Percentiles rank a stretch among this genome's conserved stretches.
Evolutionary conservation across 2,888 invertebrate genomes (phyloP).

Genomic region (Chydorus sphaericus): DNA sequence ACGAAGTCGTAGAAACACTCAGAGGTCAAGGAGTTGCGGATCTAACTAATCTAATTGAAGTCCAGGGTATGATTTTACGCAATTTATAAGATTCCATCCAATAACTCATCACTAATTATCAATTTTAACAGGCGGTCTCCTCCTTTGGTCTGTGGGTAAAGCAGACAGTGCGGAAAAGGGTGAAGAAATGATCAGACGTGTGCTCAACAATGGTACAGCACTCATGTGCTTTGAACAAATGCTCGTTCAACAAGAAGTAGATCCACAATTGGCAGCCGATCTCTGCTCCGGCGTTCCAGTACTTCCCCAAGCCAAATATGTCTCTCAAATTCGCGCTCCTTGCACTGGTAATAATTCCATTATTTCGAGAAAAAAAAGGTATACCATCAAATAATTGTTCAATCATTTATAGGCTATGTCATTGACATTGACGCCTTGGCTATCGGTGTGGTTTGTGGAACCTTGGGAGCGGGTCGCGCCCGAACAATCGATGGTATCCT

Average conservation of each 20-base stretch:
- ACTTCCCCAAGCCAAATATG: slow-evolving; percentile 21
- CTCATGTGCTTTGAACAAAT: slow-evolving; percentile 28
- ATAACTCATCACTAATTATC: not conserved
- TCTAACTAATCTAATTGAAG: slow-evolving; percentile 31
- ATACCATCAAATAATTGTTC: not conserved
- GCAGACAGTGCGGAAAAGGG: slow-evolving; percentile 26
- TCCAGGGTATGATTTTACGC: slow-evolving; percentile 29
- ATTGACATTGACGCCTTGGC: slow-evolving; percentile 29
- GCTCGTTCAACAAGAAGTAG: slow-evolving; percentile 28
- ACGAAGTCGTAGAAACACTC: slow-evolving; percentile 34
- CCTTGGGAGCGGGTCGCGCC: slow-evolving; percentile 34
- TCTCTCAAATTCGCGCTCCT: slow-evolving; percentile 18
- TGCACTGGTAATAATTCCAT: slow-evolving; percentile 15
- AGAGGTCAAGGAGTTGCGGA: slow-evolving; percentile 32
- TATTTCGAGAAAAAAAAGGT: not conserved
- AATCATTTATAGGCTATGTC: slow-evolving; percentile 28
- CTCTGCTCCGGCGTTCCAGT: slow-evolving; percentile 27
- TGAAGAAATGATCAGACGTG: slow-evolving; percentile 23
- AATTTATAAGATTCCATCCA: not conserved
- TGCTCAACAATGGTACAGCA: slow-evolving; percentile 31
- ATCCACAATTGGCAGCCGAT: slow-evolving; percentile 22
- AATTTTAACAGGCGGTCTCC: slow-evolving; percentile 29
- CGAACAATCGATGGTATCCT: slow-evolving; percentile 29
- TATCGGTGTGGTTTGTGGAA: slow-evolving; percentile 29
- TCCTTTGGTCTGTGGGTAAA: slow-evolving; percentile 27